Evolutionary conservation across 2,888 invertebrate species (phyloP).

Genomic region (Hirtodrosophila cameraria): DNA sequence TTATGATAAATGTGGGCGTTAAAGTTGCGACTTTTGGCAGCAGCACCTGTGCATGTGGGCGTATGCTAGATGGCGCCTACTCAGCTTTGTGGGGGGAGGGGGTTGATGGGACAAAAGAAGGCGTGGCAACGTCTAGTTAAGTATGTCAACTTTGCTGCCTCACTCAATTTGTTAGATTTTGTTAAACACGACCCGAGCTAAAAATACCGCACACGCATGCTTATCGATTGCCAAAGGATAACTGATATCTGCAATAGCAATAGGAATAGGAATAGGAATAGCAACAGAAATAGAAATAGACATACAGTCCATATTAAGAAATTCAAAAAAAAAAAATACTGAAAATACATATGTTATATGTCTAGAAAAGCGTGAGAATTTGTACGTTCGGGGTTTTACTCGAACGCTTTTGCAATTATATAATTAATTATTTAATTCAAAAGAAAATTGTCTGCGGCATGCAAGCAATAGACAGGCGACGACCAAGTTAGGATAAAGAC

Average conservation of each 20-base stretch:
- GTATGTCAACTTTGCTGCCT: constrained; percentile 58
- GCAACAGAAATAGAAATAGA: not conserved
- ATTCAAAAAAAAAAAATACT: not conserved
- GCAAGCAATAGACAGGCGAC: constrained; percentile 51
- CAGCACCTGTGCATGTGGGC: constrained; percentile 50
- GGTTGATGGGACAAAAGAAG: not conserved
- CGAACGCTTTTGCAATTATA: constrained; percentile 63
- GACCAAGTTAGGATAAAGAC: constrained; percentile 4
- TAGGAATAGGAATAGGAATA: not conserved
- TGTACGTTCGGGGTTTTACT: constrained; percentile 49
- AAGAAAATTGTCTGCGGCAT: constrained; percentile 71
- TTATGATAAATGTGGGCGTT: constrained; percentile 57
- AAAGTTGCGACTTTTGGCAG: constrained; percentile 55
- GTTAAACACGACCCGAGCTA: constrained; percentile 20
- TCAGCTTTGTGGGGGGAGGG: not conserved
- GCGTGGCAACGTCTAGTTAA: constrained; percentile 46
- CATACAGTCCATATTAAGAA: constrained; percentile 46
- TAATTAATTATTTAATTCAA: constrained; percentile 73
- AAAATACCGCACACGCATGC: constrained; percentile 47
- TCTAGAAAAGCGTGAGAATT: constrained; percentile 70
- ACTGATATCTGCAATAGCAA: constrained; percentile 4
- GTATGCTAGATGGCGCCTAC: constrained; percentile 7
- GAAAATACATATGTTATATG: not conserved
- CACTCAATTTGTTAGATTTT: constrained; percentile 64
- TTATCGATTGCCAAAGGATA: constrained; percentile 50